Evolutionary conservation across 2,888 invertebrate species (phyloP), one percentile per base, ranked within the genome.

Genomic region (Drepana falcataria): DNA sequence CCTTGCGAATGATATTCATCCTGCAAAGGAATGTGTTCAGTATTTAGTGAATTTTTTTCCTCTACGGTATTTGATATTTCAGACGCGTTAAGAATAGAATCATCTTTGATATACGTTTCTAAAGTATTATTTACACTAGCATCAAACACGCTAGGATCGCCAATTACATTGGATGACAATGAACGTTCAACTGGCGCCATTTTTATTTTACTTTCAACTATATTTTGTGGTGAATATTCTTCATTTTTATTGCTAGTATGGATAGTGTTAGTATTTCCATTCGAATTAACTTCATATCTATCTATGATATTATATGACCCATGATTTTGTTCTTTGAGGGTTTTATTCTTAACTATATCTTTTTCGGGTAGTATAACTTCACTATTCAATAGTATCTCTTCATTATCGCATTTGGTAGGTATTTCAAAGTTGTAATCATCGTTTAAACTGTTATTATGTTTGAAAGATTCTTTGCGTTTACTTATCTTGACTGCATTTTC

Each of bases 331-430:
- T 7, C 44, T 7, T 44, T 6, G 9, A 6, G 9, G 1, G 9
- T 9, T 44, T 44, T 9, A 4, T 51, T 41, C 21, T 55, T 52
- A 37, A 60, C 40, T 35, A 67, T 48, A 58, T 74, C 71, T 61
- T 73, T 76, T 63, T 74, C 78, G 2, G 77, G 76, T 47, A 69
- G 52, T 47, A 74, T 70, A 7, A 69, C 55, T 47, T 60, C 55
- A 55, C 67, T 63, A 53, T 60, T 37, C 9, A 49, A 40, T 40
- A 35, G 44, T 61, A 48, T 52, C 53, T 21, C 58, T 54, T 53
- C 41, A 34, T 41, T 51, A 34, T 41, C 40, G 40, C 47, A 9
- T 41, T 40, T 51, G 51, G 34, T 51, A 51, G 37, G 33, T 40
- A 51, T 40, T 51, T 49, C 44, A 44, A 40, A 33, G 33, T 51